phyloP scores from a whole-genome alignment of 2,797 vertebrate genomes.

The Monodelphis domestica region DNA sequence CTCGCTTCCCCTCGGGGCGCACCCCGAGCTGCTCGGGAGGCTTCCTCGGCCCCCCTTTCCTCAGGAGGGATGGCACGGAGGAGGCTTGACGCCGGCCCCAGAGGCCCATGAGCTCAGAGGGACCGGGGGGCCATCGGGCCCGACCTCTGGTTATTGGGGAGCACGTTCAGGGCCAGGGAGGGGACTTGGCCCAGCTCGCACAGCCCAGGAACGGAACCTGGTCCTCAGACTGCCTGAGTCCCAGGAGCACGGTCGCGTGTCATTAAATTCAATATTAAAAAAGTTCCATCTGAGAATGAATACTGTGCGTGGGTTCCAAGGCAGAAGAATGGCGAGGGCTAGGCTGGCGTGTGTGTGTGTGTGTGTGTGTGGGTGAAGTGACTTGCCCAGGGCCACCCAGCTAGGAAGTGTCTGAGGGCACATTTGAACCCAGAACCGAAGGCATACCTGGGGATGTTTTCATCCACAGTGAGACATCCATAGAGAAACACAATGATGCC shows the following conservation, averaged over 20 bases:
- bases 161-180: neutral
- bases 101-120: too few relatives aligned
- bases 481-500: constrained; percentile 97
- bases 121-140: neutral
- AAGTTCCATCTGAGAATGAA: too few relatives aligned
- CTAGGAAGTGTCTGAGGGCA: too few relatives aligned
- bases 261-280: too few relatives aligned
- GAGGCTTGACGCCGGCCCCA: too few relatives aligned
- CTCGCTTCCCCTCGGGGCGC: accelerated
- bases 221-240: neutral
- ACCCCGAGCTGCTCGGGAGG: accelerated
- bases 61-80: accelerated
- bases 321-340: too few relatives aligned
- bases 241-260: too few relatives aligned
- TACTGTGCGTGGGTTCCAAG: too few relatives aligned
- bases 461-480: constrained; percentile 94
- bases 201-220: neutral
- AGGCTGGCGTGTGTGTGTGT: too few relatives aligned
- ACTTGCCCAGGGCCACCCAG: too few relatives aligned
- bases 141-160: neutral
- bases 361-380: too few relatives aligned
- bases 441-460: constrained; percentile 95
- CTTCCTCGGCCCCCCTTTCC: accelerated
- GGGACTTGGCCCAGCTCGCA: neutral
- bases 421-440: too few relatives aligned